These are phyloP conservation scores for Ranitomeya imitator DNA, from an alignment of 2,113 vertebrate species.

Conservation along the genomic window DNA sequence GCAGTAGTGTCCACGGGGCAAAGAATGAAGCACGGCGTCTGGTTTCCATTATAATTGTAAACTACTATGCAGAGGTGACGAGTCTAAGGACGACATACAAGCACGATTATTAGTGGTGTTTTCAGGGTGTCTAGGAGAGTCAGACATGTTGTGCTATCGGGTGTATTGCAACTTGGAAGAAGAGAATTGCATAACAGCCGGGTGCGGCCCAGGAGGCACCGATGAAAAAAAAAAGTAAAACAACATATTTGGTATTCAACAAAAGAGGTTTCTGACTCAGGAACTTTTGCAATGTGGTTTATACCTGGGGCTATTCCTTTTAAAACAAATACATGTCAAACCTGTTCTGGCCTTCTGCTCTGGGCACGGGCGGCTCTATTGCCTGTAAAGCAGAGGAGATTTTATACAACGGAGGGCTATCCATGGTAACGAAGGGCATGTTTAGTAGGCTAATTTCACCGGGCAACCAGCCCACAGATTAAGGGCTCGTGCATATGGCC, in stretches of 20 bases:
- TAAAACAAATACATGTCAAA: not conserved
- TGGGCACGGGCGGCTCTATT: not conserved
- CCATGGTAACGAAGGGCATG: not conserved
- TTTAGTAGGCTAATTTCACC: too few relatives aligned
- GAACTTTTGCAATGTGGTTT: not conserved
- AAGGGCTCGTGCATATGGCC: too few relatives aligned
- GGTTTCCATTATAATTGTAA: too few relatives aligned
- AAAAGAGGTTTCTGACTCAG: conserved; percentile 2
- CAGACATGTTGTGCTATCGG: not conserved
- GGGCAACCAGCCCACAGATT: too few relatives aligned
- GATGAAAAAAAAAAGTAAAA: not conserved
- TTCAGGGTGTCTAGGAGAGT: not conserved
- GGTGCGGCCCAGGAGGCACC: not conserved
- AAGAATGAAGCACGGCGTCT: too few relatives aligned
- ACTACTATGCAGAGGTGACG: too few relatives aligned
- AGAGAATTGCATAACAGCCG: not conserved
- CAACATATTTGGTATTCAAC: not conserved
- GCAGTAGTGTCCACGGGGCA: too few relatives aligned
- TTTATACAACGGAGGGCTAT: not conserved
- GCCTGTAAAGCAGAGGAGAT: not conserved
- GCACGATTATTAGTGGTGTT: too few relatives aligned
- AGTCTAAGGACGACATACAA: not conserved
- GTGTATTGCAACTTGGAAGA: not conserved
- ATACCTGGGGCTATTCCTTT: not conserved
- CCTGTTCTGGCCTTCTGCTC: not conserved